Percentiles rank a stretch among this genome's conserved stretches.
Evolutionary conservation across 2,113 vertebrate genomes (phyloP).

Genomic region (Phocoena sinus): DNA sequence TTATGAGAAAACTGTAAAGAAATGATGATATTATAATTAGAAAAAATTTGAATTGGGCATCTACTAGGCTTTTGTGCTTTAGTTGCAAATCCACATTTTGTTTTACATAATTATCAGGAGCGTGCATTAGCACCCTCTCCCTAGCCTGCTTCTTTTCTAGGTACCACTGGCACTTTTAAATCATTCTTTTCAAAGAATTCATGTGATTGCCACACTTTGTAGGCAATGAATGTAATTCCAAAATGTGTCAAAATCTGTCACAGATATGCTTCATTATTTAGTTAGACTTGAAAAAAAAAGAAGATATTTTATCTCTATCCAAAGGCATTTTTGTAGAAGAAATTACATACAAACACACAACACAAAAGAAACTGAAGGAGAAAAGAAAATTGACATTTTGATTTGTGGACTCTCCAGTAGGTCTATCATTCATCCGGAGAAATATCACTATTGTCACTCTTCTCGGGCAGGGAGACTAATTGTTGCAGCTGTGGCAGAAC

Average conservation of each 20-base stretch:
- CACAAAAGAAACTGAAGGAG: slow-evolving; percentile 68
- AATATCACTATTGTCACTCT: slow-evolving; percentile 69
- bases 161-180: neutral
- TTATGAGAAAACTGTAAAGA: neutral
- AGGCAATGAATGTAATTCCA: neutral
- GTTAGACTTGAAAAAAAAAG: slow-evolving; percentile 49
- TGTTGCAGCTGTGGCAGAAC: slow-evolving; percentile 77
- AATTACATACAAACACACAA: slow-evolving; percentile 64
- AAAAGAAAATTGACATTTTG: slow-evolving; percentile 71
- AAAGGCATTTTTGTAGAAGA: slow-evolving; percentile 65
- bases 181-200: slow-evolving; percentile 2
- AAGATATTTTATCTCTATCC: slow-evolving; percentile 44
- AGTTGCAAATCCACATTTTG: neutral
- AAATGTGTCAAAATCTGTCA: slow-evolving; percentile 71
- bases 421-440: slow-evolving; percentile 74
- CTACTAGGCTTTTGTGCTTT: neutral
- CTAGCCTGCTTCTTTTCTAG: neutral
- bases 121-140: neutral
- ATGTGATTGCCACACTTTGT: slow-evolving; percentile 41
- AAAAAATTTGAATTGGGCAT: neutral
- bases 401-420: slow-evolving; percentile 75
- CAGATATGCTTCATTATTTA: slow-evolving; percentile 67
- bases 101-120: neutral
- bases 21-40: neutral
- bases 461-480: slow-evolving; percentile 73